phyloP scores from a whole-genome alignment of 2,113 vertebrate genomes.

The Plectropomus leopardus region DNA sequence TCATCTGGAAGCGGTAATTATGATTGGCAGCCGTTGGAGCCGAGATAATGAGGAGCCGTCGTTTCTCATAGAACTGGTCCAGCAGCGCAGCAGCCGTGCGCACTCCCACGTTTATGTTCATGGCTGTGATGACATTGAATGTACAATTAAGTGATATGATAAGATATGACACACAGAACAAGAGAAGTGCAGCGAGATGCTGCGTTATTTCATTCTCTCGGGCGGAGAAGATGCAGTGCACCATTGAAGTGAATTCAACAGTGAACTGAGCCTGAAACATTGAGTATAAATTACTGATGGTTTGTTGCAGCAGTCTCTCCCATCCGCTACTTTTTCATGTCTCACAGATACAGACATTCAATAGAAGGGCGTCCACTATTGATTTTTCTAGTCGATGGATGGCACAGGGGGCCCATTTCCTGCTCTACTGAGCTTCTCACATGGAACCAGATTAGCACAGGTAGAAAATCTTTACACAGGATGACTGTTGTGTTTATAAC shows the following conservation, averaged over 20 bases:
- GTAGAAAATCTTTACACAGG: background rate
- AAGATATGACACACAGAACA: constrained; percentile 16
- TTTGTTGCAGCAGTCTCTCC: constrained; percentile 9
- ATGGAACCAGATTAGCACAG: constrained; percentile 11
- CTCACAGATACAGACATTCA: constrained; percentile 7
- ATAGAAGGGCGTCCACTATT: background rate
- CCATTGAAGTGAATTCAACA: background rate
- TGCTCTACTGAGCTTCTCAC: constrained; percentile 32
- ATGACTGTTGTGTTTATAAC: background rate
- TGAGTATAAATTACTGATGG: constrained; percentile 19
- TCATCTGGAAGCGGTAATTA: constrained; percentile 95
- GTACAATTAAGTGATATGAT: constrained; percentile 25
- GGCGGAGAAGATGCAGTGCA: background rate
- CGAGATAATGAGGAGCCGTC: constrained; percentile 94
- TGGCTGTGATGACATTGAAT: constrained; percentile 85
- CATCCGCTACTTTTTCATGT: constrained; percentile 4
- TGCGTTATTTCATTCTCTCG: background rate
- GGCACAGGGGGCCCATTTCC: constrained; percentile 29
- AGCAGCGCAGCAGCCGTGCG: constrained; percentile 92
- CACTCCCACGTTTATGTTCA: constrained; percentile 96
- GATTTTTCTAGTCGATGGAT: constrained; percentile 45
- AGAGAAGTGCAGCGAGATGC: constrained; percentile 1
- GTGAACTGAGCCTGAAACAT: constrained; percentile 4
- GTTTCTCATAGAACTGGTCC: constrained; percentile 99
- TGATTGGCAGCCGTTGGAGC: constrained; percentile 95